Conservation (phyloP, 2,888 invertebrate genomes). For the Hemithea aestivaria region DNA sequence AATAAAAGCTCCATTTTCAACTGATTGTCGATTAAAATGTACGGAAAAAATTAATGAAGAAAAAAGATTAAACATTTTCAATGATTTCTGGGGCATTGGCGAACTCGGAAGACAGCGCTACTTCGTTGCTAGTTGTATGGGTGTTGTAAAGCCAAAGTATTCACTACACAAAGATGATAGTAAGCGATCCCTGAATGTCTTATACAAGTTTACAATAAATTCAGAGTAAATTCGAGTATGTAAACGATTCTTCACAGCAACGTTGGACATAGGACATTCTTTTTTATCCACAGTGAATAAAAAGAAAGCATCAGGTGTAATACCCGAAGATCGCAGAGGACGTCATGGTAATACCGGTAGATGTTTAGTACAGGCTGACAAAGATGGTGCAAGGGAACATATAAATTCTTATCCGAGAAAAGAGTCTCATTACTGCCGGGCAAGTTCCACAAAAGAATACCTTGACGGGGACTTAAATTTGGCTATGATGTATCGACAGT, state of each 20-base stretch:
- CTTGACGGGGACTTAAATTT: conserved; percentile 11
- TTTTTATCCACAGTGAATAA: conserved; percentile 12
- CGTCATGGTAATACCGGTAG: background rate
- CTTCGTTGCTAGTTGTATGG: conserved; percentile 3
- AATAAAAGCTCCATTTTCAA: conserved; percentile 4
- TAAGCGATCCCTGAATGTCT: background rate
- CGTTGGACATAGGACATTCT: conserved; percentile 7
- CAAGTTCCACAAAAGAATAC: conserved; percentile 8
- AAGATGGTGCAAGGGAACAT: conserved; percentile 7
- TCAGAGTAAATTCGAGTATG: conserved; percentile 10
- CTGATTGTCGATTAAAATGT: conserved; percentile 1
- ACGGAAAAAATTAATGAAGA: conserved; percentile 2
- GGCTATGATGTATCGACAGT: conserved; percentile 8
- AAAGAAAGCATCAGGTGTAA: conserved; percentile 1
- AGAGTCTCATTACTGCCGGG: conserved; percentile 3
- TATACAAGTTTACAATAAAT: conserved; percentile 7
- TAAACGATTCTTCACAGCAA: background rate
- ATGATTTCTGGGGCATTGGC: conserved; percentile 1
- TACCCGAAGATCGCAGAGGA: background rate
- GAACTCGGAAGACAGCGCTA: conserved; percentile 1
- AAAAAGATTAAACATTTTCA: conserved; percentile 1
- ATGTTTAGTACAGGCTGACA: conserved; percentile 8
- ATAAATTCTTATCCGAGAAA: conserved; percentile 9
- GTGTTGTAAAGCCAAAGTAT: conserved; percentile 10
- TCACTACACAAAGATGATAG: background rate